Percentiles rank a stretch among this genome's conserved stretches.
Conservation (phyloP, 53 echinoderm and acorn worm species). For the Paelopatides confundens region DNA sequence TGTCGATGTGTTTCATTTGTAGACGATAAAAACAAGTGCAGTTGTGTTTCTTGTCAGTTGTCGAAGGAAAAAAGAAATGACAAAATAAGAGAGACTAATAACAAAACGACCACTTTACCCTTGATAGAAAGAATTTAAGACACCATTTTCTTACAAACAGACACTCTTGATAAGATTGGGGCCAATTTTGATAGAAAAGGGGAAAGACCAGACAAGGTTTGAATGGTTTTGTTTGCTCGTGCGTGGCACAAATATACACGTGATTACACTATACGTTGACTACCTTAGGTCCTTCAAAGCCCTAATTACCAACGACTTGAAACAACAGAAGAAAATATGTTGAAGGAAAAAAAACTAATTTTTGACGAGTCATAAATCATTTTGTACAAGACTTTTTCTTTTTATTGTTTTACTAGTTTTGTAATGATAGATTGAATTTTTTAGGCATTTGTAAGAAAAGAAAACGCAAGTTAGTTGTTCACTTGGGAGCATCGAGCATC, state of each 20-base stretch:
- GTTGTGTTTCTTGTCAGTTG: slow-evolving; percentile 8
- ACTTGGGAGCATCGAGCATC: too few relatives aligned
- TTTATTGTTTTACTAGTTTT: too few relatives aligned
- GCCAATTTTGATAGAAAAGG: slow-evolving; percentile 21
- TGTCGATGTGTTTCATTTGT: too few relatives aligned
- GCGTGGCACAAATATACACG: neutral
- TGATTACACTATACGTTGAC: too few relatives aligned
- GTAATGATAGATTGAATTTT: too few relatives aligned
- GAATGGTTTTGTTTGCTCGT: slow-evolving; percentile 8
- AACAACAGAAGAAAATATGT: neutral
- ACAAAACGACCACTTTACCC: neutral
- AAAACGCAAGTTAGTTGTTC: too few relatives aligned
- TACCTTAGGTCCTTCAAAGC: neutral
- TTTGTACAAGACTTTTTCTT: too few relatives aligned
- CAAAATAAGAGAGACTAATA: neutral
- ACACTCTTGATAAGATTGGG: slow-evolving; percentile 22
- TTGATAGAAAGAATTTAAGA: slow-evolving; percentile 30
- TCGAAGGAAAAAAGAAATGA: neutral
- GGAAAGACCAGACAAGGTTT: neutral
- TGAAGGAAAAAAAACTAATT: too few relatives aligned
- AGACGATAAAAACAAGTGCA: neutral
- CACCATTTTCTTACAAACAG: slow-evolving; percentile 5
- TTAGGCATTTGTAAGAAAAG: too few relatives aligned
- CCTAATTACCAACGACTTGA: neutral
- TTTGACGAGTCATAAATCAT: too few relatives aligned